Conservation (phyloP, 2,113 vertebrate genomes). For the Calypte anna region DNA sequence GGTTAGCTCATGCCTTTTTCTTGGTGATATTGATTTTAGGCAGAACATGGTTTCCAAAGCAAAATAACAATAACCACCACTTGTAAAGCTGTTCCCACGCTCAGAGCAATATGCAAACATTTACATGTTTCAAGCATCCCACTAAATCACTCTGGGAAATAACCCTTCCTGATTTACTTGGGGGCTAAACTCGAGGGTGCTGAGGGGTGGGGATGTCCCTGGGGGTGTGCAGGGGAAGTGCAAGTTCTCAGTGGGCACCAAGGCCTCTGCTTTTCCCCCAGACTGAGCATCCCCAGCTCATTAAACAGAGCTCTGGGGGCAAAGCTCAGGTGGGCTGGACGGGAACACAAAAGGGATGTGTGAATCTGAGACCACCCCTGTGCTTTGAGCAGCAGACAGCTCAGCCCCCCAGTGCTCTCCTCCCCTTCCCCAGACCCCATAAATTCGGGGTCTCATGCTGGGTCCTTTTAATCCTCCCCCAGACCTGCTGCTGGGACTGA, state of each 20-base stretch:
- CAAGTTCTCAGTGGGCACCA: neutral
- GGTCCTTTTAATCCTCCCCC: neutral
- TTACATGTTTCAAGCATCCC: neutral
- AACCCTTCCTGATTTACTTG: neutral
- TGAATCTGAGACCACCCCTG: neutral
- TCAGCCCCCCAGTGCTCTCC: neutral
- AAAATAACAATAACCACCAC: neutral
- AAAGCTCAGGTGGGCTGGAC: neutral
- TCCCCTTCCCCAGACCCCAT: neutral
- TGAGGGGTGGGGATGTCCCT: fast-evolving
- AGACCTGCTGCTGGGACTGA: neutral
- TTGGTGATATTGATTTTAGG: neutral
- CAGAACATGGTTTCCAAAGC: neutral
- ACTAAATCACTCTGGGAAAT: neutral
- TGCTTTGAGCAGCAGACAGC: neutral
- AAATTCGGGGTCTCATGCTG: fast-evolving
- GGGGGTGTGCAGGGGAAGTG: neutral
- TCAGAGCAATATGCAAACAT: neutral
- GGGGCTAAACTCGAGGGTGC: neutral
- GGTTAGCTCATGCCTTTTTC: neutral
- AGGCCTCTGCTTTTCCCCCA: neutral
- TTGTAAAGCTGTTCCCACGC: neutral
- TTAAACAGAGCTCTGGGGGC: neutral
- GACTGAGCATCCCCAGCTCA: fast-evolving
- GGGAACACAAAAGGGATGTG: neutral